A percentile compares a stretch with the other conserved stretches of the same genome.
Conservation (phyloP, 2,888 invertebrate species). For the Ecdyonurus torrentis region DNA sequence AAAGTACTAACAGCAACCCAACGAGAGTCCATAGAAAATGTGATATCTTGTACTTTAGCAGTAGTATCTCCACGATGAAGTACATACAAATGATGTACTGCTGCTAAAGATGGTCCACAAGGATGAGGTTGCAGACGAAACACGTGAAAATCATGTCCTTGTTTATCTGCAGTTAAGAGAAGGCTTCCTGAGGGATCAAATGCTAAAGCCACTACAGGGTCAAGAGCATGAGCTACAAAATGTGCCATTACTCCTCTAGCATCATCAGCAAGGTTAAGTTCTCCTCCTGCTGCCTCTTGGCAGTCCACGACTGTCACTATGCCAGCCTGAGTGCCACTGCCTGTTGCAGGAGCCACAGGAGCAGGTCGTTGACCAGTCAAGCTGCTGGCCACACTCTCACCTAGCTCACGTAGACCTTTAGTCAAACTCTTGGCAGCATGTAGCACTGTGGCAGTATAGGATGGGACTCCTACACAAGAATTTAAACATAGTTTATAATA, state of each 20-base stretch:
- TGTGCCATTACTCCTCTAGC: slow-evolving; percentile 69
- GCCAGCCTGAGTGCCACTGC: slow-evolving; percentile 55
- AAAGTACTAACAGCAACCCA: slow-evolving; percentile 95
- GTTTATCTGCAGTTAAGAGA: slow-evolving; percentile 75
- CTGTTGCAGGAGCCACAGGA: slow-evolving; percentile 27
- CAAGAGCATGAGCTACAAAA: slow-evolving; percentile 67
- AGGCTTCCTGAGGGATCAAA: slow-evolving; percentile 85
- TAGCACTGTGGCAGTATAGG: slow-evolving; percentile 72
- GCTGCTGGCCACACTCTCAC: slow-evolving; percentile 84
- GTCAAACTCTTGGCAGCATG: slow-evolving; percentile 90
- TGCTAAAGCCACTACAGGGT: slow-evolving; percentile 73
- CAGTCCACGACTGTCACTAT: slow-evolving; percentile 77
- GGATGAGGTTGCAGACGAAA: slow-evolving; percentile 91
- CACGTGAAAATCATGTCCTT: slow-evolving; percentile 91
- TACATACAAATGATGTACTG: slow-evolving; percentile 88
- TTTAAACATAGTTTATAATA: neutral
- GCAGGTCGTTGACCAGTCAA: slow-evolving; percentile 48
- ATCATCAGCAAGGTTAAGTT: slow-evolving; percentile 40
- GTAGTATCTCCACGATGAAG: slow-evolving; percentile 91
- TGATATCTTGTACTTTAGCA: slow-evolving; percentile 86
- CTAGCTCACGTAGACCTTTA: slow-evolving; percentile 73
- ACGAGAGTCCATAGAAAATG: slow-evolving; percentile 81
- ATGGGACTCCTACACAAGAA: too few species aligned
- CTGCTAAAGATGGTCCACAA: slow-evolving; percentile 66
- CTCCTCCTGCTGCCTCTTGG: slow-evolving; percentile 41